Conservation (phyloP, 2,888 invertebrate genomes). For the Coelinius sp. region DNA sequence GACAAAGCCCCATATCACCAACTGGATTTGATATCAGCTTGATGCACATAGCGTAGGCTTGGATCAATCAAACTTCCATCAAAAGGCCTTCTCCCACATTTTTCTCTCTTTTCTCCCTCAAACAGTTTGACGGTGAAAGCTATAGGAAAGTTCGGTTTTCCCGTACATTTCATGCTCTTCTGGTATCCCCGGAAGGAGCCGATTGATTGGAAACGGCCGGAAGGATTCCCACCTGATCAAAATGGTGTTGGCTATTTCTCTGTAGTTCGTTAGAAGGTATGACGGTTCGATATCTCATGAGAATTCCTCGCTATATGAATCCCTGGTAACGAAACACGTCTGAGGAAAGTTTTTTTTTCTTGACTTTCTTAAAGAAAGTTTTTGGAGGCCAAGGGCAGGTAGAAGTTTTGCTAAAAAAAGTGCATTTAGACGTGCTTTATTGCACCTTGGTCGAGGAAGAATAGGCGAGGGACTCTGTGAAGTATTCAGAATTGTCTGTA, state of each 20-base stretch:
- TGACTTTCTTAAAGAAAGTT: neutral
- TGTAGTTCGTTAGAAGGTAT: neutral
- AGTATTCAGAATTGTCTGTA: slow-evolving; percentile 42
- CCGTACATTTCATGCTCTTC: slow-evolving; percentile 66
- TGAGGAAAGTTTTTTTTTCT: slow-evolving; percentile 53
- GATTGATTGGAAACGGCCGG: slow-evolving; percentile 70
- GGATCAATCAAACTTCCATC: neutral
- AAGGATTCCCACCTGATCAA: slow-evolving; percentile 59
- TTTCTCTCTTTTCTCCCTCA: slow-evolving; percentile 47
- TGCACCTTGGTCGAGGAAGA: slow-evolving; percentile 57
- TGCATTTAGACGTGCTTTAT: slow-evolving; percentile 32
- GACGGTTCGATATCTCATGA: slow-evolving; percentile 5
- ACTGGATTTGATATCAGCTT: slow-evolving; percentile 20
- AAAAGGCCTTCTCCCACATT: slow-evolving; percentile 37
- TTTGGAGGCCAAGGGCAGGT: neutral
- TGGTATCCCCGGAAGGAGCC: slow-evolving; percentile 69
- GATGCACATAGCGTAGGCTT: neutral
- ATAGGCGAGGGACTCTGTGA: too few relatives aligned
- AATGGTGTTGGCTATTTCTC: neutral
- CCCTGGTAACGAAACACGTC: slow-evolving; percentile 65
- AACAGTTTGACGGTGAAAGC: slow-evolving; percentile 51
- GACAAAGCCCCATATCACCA: slow-evolving; percentile 36
- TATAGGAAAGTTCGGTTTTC: slow-evolving; percentile 71
- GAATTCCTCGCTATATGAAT: slow-evolving; percentile 50
- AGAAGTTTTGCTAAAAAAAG: slow-evolving; percentile 39